Evolutionary conservation across 2,797 vertebrate genomes (phyloP).

Genomic region (Caiman crocodilus): DNA sequence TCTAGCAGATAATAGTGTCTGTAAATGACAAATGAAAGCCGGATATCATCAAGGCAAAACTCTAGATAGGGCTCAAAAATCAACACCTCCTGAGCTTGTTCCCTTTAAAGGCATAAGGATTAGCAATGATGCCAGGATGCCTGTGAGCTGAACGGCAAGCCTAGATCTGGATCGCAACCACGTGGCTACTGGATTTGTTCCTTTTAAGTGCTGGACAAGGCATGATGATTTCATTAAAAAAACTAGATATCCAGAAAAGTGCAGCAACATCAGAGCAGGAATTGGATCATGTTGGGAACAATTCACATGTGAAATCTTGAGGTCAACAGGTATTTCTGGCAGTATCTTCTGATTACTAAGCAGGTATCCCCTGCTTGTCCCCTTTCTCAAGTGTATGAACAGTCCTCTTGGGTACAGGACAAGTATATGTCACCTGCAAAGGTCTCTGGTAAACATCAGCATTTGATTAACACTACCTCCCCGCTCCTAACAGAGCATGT

Average conservation of each 20-base stretch:
- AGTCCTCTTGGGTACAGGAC: neutral
- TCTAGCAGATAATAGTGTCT: neutral
- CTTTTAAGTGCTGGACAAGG: neutral
- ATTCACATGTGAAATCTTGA: neutral
- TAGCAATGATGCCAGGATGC: neutral
- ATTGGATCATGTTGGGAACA: neutral
- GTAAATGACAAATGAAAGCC: neutral
- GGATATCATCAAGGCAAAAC: neutral
- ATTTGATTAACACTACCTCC: slow-evolving; percentile 8
- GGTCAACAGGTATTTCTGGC: neutral
- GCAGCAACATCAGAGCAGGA: neutral
- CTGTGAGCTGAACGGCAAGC: neutral
- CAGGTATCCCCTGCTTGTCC: neutral
- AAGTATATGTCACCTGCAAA: accelerated
- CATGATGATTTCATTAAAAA: neutral
- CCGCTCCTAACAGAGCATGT: neutral
- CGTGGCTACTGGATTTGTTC: neutral
- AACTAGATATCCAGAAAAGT: accelerated
- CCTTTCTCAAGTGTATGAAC: neutral
- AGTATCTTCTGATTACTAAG: accelerated
- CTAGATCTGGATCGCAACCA: neutral
- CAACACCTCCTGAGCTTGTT: no score
- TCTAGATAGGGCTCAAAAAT: neutral
- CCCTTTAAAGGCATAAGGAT: neutral
- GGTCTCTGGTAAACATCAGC: neutral